Evolutionary conservation across 2,797 vertebrate genomes (phyloP), one percentile per base, ranked within the genome.

Genomic region (Clarias fuscus): DNA sequence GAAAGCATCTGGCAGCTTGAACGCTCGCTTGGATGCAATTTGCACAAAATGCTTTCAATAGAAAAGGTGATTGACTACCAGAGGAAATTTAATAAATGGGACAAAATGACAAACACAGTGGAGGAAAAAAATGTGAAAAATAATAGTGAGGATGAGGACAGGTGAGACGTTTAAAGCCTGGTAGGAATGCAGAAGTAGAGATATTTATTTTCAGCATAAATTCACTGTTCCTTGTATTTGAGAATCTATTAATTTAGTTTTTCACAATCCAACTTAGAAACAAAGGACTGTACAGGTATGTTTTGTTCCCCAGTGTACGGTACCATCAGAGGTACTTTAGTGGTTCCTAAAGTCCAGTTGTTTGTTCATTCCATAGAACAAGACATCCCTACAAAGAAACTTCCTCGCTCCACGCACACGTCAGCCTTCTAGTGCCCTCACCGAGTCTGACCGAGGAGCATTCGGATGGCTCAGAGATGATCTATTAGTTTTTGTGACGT

Each of bases 1-100:
- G 91, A 92, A 90, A 68, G 89, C 40, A 91, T 93, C 93, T 93
- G 92, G 91, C 92, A 89, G 92, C 91, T 91, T 92, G 92, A 94
- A 94, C 91, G 92, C 91, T 92, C 91, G 90, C 93, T 93, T 90
- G 94, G 95, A 94, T 93, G 93, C 93, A 92, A 95, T 95, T 95
- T 94, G 93, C 91, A 88, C 91, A 87, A 89, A 91, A 93, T 85
- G 76, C 85, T 79, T 91, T 92, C 89, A 92, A 94, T 95, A 93
- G 94, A 88, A 90, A 91, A 91, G 92, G 89, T 84, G 89, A 90
- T 86, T 83, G 89, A 89, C 82, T 91, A 91, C 91, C 91, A 92
- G 92, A 88, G 86, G 90, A 85, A 84, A 90, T 91, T 72, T 76
- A 91, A 92, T 93, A 94, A 92, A 88, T 92, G 91, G 93, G 61